Evolutionary conservation across 2,797 vertebrate species (phyloP).

Genomic region (Phoebastria nigripes): DNA sequence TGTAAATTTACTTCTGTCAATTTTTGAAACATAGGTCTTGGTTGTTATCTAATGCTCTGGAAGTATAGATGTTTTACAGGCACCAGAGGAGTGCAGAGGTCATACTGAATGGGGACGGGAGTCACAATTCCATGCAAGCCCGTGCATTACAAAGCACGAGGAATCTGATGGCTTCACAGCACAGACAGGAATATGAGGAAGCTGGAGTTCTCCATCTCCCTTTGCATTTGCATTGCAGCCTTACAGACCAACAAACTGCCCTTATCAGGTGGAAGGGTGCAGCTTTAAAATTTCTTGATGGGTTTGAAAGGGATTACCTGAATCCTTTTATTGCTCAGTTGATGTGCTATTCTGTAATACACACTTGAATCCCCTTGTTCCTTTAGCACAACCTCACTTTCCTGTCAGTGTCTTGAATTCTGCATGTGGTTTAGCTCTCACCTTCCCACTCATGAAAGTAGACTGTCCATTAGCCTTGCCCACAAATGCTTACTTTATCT

Average conservation of each 20-base stretch:
- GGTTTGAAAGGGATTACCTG: background rate
- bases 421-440: background rate
- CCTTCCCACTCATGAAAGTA: background rate
- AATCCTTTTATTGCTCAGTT: background rate
- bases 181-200: background rate
- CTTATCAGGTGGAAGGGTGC: background rate
- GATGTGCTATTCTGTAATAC: background rate
- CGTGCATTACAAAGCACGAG: background rate
- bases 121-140: background rate
- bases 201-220: background rate
- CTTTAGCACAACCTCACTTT: background rate
- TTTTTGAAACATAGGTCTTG: background rate
- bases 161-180: background rate
- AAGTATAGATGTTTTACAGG: background rate
- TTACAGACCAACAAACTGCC: background rate
- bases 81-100: background rate
- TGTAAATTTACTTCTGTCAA: background rate
- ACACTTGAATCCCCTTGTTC: background rate
- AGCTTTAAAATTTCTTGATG: background rate
- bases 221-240: background rate
- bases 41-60: background rate
- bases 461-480: background rate
- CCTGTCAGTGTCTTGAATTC: background rate
- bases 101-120: background rate
- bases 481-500: background rate